Conservation (phyloP, 2,888 invertebrate genomes). For the Folsomia candida region DNA sequence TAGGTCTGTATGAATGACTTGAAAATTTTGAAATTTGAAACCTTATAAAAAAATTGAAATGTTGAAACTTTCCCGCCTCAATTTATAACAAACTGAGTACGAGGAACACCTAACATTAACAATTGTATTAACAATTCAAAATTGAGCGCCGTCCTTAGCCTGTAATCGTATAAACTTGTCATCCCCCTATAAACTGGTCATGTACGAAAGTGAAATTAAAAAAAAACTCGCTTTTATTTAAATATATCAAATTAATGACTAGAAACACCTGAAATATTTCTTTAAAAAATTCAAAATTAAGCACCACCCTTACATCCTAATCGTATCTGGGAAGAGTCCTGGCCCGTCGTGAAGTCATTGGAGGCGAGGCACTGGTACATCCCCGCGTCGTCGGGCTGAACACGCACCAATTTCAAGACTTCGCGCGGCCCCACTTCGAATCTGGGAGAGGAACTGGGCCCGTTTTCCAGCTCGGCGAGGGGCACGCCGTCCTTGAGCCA, state of each 20-base stretch:
- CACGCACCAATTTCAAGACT: conserved; percentile 55
- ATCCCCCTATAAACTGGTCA: too few species aligned
- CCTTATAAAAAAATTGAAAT: too few species aligned
- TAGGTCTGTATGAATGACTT: too few species aligned
- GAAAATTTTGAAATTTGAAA: too few species aligned
- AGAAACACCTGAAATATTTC: too few species aligned
- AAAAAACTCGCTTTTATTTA: neutral
- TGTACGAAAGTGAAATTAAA: neutral
- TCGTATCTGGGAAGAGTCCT: conserved; percentile 75
- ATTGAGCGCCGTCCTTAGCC: too few species aligned
- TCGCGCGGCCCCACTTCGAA: conserved; percentile 41
- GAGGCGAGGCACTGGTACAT: conserved; percentile 89
- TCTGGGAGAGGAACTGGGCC: neutral
- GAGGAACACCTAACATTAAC: too few species aligned
- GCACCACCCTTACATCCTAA: conserved; percentile 69
- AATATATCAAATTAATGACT: neutral
- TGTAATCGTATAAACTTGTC: too few species aligned
- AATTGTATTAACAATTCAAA: too few species aligned
- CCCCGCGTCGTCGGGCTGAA: conserved; percentile 75
- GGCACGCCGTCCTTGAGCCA: conserved; percentile 78
- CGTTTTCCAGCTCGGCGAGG: conserved; percentile 59
- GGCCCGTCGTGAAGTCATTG: conserved; percentile 73
- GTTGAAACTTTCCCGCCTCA: too few species aligned
- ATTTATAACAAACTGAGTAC: too few species aligned
- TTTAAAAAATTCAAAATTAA: too few species aligned